Evolutionary conservation across 1,140 invertebrate genomes (phyloP).

Genomic region (Metaphire vulgaris): DNA sequence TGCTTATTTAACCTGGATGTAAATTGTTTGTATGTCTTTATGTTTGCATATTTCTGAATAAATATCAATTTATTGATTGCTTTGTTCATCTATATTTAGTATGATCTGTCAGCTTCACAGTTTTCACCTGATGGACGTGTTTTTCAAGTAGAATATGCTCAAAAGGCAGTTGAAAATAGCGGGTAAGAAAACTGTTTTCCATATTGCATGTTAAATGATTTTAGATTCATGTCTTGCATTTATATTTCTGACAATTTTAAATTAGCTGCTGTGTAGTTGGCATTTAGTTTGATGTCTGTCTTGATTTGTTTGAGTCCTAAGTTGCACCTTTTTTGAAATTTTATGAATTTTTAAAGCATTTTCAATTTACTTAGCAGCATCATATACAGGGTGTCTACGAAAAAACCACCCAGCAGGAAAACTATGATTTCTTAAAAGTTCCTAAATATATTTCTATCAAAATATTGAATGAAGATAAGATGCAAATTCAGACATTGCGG

Average conservation of each 20-base stretch:
- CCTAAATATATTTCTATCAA: too few species aligned
- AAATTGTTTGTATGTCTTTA: neutral
- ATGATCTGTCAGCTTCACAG: conserved; percentile 97
- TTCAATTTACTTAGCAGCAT: too few species aligned
- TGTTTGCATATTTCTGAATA: neutral
- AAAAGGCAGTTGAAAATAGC: conserved; percentile 98
- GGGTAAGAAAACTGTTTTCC: conserved; percentile 61
- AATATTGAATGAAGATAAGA: too few species aligned
- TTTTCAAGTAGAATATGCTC: conserved; percentile 99
- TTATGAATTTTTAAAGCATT: too few species aligned
- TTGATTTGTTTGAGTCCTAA: neutral
- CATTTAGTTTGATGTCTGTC: neutral
- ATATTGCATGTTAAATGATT: neutral
- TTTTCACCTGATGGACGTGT: conserved; percentile 98
- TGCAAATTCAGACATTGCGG: too few species aligned
- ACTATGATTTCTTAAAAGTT: too few species aligned
- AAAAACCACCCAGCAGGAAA: too few species aligned
- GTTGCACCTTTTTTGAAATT: neutral
- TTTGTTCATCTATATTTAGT: conserved; percentile 60
- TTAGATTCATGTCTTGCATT: neutral
- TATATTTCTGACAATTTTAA: neutral
- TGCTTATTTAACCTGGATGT: neutral
- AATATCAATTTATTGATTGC: conserved; percentile 1
- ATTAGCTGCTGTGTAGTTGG: neutral
- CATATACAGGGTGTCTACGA: too few species aligned